These are phyloP conservation scores for Lagorchestes hirsutus DNA, from an alignment of 2,797 vertebrate species.

Conservation along the genomic window DNA sequence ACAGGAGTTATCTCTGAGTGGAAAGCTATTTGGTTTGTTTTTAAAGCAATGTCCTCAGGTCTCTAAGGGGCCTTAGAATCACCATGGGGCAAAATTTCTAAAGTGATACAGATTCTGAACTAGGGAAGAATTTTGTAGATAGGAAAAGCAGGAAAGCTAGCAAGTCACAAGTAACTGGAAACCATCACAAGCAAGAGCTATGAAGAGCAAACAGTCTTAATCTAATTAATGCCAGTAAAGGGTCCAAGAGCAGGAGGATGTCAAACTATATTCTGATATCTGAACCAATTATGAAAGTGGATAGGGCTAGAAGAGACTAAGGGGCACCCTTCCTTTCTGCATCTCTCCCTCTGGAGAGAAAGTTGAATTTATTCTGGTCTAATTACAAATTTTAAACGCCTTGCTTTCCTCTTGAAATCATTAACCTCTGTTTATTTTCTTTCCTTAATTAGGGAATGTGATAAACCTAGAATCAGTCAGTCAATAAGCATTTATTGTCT, in stretches of 20 bases:
- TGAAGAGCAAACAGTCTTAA: no score
- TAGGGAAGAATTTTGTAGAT: no score
- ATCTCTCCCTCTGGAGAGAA: background rate
- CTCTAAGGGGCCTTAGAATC: background rate
- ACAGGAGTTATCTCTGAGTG: background rate
- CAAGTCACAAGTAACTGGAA: no score
- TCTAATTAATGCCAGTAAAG: background rate
- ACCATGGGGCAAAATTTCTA: no score
- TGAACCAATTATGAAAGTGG: background rate
- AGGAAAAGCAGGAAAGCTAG: no score
- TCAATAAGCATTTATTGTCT: background rate
- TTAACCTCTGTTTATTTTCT: background rate
- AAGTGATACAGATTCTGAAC: no score
- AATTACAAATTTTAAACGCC: background rate
- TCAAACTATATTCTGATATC: background rate
- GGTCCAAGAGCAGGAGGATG: background rate
- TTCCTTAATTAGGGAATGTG: background rate
- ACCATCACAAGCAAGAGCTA: no score
- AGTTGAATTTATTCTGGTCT: background rate
- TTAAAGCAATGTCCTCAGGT: background rate
- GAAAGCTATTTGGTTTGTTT: background rate
- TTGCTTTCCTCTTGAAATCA: background rate
- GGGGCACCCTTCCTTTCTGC: no score
- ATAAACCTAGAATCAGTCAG: background rate
- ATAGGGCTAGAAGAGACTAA: background rate